Base-by-base conservation (phyloP, 2,113 vertebrate genomes). In the Kryptolebias marmoratus region DNA sequence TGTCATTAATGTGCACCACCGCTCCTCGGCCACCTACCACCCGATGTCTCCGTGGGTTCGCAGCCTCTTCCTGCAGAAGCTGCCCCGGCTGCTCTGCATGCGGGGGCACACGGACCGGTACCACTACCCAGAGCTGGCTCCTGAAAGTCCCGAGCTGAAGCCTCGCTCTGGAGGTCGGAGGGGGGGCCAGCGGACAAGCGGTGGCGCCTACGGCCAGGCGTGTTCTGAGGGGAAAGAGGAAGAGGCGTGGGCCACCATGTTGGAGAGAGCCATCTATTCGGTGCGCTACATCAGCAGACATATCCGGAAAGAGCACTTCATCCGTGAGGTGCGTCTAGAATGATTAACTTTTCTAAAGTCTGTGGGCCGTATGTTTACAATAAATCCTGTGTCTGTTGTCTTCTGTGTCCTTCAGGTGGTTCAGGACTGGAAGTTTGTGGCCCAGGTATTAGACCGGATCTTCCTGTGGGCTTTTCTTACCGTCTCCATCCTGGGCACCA, bases 21-120 rank as follows among this genome's bases (percentile, higher is more conserved):
- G 96, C 48, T 97, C 98, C 71, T 97, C 96, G 0, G 93, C 97
- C 16, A 97, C 96, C 1, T 98, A 98, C 86, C 96, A 98, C 42
- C 96, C 97, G 10, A 98, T 98, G 98, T 96, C 96, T 1, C 97
- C 98, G 1, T 98, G 97, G 98, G 96, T 98, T 11, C 97, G 96
- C 65, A 93, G 73, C 22, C 95, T 99, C 15, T 98, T 99, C 88
- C 94, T 99, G 30, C 96, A 97, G 83, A 96, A 93, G 48, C 81
- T 98, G 28, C 97, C 98, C 0, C 92, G 52, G 28, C 75, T 98
- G 63, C 94, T 99, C 1, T 98, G 97, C 84, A 98, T 99, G 97
- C 93, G 95, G n/a, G 94, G 94, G 22, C 96, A 96, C 11, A 88
- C 91, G 0, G 96, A 98, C 68, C 95, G 94, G 64, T 97, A 94